Evolutionary conservation across 2,113 vertebrate genomes (phyloP), one percentile per base, ranked within the genome.

Genomic region (Callionymus lyra): DNA sequence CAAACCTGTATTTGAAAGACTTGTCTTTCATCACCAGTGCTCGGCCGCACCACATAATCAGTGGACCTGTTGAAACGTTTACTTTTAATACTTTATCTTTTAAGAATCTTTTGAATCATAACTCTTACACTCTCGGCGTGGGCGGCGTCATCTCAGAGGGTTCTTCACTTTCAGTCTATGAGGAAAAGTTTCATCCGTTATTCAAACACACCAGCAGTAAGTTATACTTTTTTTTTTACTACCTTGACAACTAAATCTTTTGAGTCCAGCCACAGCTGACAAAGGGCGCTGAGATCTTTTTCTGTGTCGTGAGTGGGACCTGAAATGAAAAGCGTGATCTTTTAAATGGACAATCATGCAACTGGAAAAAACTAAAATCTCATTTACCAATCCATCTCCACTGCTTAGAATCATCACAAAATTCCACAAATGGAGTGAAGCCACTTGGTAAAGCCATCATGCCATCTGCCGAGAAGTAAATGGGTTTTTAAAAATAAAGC

Each of bases 1-100:
- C 87, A 68, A 44, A 99, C 95, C 90, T 98, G 95, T 55, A 98
- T 92, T 82, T 99, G 95, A 72, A 99, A 99, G 31, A 92, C 83
- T 0, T 91, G 89, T 56, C 92, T 94, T 76, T 99, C 94, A 59
- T 98, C 94, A 44, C 90, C 93, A 0, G 95, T 98, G 76, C 95
- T 99, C 34, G 95, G 92, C 12, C 94, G 85, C 50, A 99, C 94
- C 42, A 99, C 91, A 0, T 96, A 99, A 82, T 99, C 94, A 16
- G 94, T 99, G 58, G 93, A 94, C 72, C 92, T 97, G 80, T 55
- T 6, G 49, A 14, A 47, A 12, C 2, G 12, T 62, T 45, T 49
- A 47, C 21, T 14, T 39, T 27, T 27, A 9, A 35, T 3, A 21
- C 13, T 34, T 16, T 10, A 9, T 2, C 11, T 16, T 6, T 2